phyloP scores from a whole-genome alignment of 1,140 invertebrate genomes.

The Atta texana region DNA sequence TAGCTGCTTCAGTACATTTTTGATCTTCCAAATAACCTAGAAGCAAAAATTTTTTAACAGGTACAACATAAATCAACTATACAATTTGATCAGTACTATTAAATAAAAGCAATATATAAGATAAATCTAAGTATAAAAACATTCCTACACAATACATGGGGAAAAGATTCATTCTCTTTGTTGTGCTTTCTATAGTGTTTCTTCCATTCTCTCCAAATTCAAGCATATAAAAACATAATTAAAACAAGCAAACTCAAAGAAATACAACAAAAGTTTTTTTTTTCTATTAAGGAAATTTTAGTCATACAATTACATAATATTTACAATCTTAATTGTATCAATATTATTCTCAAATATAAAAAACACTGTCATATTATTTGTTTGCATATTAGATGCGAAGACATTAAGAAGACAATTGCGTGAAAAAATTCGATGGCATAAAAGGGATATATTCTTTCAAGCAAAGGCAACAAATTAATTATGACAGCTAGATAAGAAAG shows the following conservation, averaged over 20 bases:
- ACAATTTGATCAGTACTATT: not conserved
- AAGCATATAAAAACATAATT: not conserved
- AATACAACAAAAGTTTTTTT: not conserved
- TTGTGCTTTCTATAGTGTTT: not conserved
- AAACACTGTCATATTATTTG: not conserved
- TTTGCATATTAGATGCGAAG: not conserved
- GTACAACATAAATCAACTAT: not conserved
- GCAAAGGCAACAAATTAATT: not conserved
- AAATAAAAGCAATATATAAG: not conserved
- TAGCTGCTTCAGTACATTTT: constrained; percentile 83
- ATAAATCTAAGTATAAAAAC: not conserved
- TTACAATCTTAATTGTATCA: not conserved
- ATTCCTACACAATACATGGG: not conserved
- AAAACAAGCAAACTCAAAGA: not conserved
- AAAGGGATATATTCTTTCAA: not conserved
- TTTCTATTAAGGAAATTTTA: too few species aligned
- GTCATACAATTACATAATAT: constrained; percentile 1
- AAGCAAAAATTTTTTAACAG: constrained; percentile 40
- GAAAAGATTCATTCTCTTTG: not conserved
- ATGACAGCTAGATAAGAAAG: not conserved
- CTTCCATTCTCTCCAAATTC: not conserved
- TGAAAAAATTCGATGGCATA: not conserved
- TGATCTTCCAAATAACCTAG: constrained; percentile 85
- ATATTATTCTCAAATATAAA: not conserved
- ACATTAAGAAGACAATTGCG: not conserved